Conservation (phyloP, 2,888 invertebrate species). For the Drosophila flavopinicola region DNA sequence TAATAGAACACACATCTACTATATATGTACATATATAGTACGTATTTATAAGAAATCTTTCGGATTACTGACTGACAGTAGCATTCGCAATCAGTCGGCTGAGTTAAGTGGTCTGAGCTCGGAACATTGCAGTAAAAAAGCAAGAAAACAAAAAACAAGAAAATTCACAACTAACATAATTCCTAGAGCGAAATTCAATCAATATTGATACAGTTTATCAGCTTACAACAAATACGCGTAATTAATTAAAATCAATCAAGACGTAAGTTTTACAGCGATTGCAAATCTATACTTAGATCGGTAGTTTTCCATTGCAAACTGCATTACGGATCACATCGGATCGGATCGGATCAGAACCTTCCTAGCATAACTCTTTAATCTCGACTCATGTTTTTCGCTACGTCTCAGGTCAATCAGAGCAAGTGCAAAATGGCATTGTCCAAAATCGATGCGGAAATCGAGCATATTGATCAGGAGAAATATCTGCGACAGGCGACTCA, state of each 20-base stretch:
- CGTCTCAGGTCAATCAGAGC: constrained; percentile 78
- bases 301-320: constrained; percentile 49
- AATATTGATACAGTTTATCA: constrained; percentile 30
- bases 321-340: too few species aligned
- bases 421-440: constrained; percentile 80
- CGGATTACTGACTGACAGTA: constrained; percentile 43
- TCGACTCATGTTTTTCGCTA: not conserved
- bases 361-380: not conserved
- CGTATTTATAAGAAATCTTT: constrained; percentile 43
- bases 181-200: constrained; percentile 17
- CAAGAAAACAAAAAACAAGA: not conserved
- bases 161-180: not conserved
- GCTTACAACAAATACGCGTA: constrained; percentile 42
- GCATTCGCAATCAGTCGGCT: constrained; percentile 48
- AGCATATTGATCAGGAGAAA: constrained; percentile 81
- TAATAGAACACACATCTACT: not conserved
- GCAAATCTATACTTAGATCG: constrained; percentile 20
- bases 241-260: constrained; percentile 71
- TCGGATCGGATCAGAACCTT: constrained; percentile 21
- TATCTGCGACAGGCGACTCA: constrained; percentile 82
- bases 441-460: constrained; percentile 72
- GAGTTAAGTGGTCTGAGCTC: constrained; percentile 34
- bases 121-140: not conserved
- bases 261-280: constrained; percentile 41
- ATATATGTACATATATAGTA: constrained; percentile 6